Evolutionary conservation across 2,888 invertebrate genomes (phyloP), one percentile per base, ranked within the genome.

Genomic region (Byasa hedistus): DNA sequence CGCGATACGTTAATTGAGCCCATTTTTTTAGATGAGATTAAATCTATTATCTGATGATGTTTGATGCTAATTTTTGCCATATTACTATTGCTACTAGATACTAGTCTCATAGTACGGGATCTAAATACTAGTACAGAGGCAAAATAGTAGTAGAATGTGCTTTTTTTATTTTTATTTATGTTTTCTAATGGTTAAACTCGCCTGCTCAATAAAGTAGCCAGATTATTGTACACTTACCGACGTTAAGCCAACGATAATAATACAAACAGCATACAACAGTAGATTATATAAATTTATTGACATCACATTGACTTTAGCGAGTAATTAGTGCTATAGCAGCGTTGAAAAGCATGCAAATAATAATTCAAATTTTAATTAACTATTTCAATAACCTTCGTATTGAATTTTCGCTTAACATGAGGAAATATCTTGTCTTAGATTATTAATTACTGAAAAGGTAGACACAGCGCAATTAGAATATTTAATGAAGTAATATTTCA

Each of bases 291-390:
- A 44, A 44, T 17, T 44, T 17, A 44, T 44, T 15, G 12, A n/a
- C 44, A 19, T 1, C 19, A 15, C n/a, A 19, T 48, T n/a, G 48
- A 48, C 3, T 48, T 48, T 48, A 48, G 48, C 48, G n/a, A n/a
- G 5, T 48, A n/a, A n/a, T 48, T n/a, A 48, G n/a, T 0, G 48
- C n/a, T 12, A 39, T 15, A 39, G 15, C 15, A 39, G 39, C 15
- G 39, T 39, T 39, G 39, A 39, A 39, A 39, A 39, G 39, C 39
- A 15, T 48, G 19, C n/a, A 54, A 54, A 22, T 22, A 4, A 54
- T 48, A 15, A 57, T 52, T 58, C 32, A 57, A 52, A 15, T 36
- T 64, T 64, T 39, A 52, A 57, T 57, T 64, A 58, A 52, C 52
- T 51, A 39, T 36, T 51, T 58, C 22, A 23, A 64, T 19, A 48